Percentiles rank a stretch among this genome's conserved stretches.
These are phyloP conservation scores for Ciconia stormi DNA, from an alignment of 2,113 vertebrate genomes.

Conservation along the genomic window DNA sequence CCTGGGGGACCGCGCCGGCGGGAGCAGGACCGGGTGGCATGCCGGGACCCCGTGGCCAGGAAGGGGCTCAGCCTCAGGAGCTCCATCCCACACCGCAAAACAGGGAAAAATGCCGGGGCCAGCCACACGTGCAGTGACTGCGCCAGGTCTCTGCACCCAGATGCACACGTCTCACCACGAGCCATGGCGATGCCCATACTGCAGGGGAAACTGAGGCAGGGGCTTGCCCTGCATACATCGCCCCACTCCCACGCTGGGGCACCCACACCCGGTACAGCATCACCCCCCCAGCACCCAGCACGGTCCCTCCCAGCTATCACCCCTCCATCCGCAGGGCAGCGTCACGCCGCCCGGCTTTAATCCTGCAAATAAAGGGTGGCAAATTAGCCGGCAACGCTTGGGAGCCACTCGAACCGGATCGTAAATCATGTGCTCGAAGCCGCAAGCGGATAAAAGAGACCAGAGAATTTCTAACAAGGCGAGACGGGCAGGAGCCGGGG, in stretches of 20 bases:
- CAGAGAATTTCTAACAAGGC: neutral
- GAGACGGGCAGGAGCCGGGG: neutral
- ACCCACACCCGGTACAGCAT: neutral
- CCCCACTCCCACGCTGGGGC: fast-evolving
- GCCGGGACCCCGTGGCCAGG: fast-evolving
- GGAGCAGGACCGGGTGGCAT: fast-evolving
- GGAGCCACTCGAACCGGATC: neutral
- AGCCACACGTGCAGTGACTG: neutral
- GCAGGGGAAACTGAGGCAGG: neutral
- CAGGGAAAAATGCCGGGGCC: fast-evolving
- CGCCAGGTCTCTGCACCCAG: fast-evolving
- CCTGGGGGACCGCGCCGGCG: fast-evolving
- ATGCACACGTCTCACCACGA: fast-evolving
- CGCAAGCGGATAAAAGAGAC: neutral
- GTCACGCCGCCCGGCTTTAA: fast-evolving
- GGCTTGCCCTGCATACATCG: neutral
- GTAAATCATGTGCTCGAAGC: neutral
- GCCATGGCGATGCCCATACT: fast-evolving
- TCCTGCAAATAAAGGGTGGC: neutral
- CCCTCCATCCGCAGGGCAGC: neutral
- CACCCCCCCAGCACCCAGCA: neutral
- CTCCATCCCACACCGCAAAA: neutral
- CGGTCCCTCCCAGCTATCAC: fast-evolving
- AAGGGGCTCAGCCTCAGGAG: neutral
- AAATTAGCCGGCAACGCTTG: neutral